A percentile compares a stretch with the other conserved stretches of the same genome.
Evolutionary conservation across 35 echinoderm and acorn worm species (phyloP).

Genomic region (Ptychodera flava): DNA sequence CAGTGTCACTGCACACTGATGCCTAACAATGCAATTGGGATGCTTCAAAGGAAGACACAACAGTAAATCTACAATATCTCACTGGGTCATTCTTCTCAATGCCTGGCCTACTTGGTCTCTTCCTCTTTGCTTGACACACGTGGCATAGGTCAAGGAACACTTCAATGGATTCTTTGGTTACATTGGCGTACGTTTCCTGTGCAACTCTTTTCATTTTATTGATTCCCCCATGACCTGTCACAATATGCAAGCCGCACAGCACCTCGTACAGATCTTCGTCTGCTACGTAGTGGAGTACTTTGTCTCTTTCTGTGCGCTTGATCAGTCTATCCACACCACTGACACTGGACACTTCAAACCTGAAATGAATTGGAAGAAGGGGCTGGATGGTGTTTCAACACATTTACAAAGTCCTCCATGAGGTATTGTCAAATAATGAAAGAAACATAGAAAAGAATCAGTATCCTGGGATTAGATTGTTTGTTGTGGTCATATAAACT

Average conservation of each 20-base stretch:
- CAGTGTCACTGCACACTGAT: too few relatives aligned
- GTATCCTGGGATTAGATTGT: too few relatives aligned
- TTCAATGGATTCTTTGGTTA: background rate
- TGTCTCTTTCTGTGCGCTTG: background rate
- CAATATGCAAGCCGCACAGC: background rate
- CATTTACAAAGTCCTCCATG: too few relatives aligned
- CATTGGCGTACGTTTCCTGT: background rate
- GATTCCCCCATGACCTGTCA: background rate
- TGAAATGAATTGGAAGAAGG: too few relatives aligned
- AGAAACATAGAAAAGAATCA: too few relatives aligned
- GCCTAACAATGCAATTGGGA: too few relatives aligned
- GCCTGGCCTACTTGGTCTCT: background rate
- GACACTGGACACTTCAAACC: background rate
- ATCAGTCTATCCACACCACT: background rate
- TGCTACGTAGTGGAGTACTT: background rate
- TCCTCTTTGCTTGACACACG: background rate
- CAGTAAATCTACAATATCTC: too few relatives aligned
- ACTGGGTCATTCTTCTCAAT: background rate
- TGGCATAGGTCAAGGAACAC: background rate
- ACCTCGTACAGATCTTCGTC: background rate
- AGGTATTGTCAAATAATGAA: too few relatives aligned
- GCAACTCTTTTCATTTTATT: background rate
- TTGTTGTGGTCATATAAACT: too few relatives aligned
- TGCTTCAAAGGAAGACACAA: too few relatives aligned
- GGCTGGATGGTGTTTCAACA: too few relatives aligned